Percentiles rank a stretch among this genome's conserved stretches.
phyloP scores from a whole-genome alignment of 2,888 invertebrate genomes.

The Tenthredo livida region DNA sequence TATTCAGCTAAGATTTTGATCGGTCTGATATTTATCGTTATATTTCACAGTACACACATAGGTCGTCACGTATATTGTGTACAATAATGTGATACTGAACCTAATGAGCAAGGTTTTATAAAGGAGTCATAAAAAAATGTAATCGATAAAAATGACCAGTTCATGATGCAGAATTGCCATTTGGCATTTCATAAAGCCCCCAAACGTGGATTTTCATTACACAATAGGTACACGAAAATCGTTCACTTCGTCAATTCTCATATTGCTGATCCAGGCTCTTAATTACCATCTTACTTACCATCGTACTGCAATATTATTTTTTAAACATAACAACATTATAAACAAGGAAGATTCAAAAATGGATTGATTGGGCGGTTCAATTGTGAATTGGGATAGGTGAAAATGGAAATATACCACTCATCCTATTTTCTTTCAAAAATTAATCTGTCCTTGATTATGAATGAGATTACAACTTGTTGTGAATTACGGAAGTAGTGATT shows the following conservation, averaged over 20 bases:
- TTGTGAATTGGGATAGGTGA: too few species aligned
- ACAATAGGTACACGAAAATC: not conserved
- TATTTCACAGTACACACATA: not conserved
- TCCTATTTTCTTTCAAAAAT: not conserved
- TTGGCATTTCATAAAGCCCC: not conserved
- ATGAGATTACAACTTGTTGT: not conserved
- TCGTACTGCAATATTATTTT: not conserved
- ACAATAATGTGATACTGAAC: not conserved
- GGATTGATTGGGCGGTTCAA: too few species aligned
- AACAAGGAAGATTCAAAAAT: too few species aligned
- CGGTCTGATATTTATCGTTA: not conserved
- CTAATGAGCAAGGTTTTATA: not conserved
- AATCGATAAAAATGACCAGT: not conserved
- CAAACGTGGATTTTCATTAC: not conserved
- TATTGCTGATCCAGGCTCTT: not conserved
- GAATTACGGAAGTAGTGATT: not conserved
- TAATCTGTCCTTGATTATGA: too few species aligned
- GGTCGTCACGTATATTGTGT: not conserved
- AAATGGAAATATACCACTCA: too few species aligned
- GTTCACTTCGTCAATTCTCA: not conserved
- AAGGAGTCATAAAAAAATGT: not conserved
- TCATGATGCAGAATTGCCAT: not conserved
- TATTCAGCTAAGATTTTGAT: conserved; percentile 4
- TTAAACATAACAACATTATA: not conserved
- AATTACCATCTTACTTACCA: not conserved